Evolutionary conservation across 2,113 vertebrate species (phyloP).

Genomic region (Meriones unguiculatus): DNA sequence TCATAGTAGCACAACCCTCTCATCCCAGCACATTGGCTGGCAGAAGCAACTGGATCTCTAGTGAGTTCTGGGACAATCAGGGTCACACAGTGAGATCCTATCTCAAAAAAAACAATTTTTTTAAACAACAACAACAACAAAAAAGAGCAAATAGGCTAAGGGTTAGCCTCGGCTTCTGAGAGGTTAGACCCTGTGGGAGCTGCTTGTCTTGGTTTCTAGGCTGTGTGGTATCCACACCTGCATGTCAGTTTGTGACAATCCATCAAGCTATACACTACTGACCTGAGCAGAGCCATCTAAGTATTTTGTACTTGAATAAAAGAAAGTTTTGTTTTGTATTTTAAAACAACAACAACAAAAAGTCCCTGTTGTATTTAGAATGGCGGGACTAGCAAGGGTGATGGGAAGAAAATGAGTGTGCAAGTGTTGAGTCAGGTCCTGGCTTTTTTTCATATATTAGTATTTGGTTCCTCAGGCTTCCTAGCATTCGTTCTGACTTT

Average conservation of each 20-base stretch:
- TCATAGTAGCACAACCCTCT: neutral
- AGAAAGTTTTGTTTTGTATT: slow-evolving; percentile 8
- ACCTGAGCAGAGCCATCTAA: neutral
- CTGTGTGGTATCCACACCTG: neutral
- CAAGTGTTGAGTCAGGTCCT: neutral
- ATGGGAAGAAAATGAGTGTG: no score
- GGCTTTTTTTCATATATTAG: neutral
- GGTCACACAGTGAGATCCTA: neutral
- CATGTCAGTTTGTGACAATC: neutral
- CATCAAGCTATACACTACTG: neutral
- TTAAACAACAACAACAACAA: no score
- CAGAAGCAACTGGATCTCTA: neutral
- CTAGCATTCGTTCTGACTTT: neutral
- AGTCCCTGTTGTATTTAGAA: neutral
- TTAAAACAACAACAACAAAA: neutral
- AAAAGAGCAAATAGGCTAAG: neutral
- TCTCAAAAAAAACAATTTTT: neutral
- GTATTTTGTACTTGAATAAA: neutral
- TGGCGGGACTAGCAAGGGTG: neutral
- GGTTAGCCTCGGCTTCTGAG: neutral
- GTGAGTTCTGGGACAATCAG: neutral
- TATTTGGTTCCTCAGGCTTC: neutral
- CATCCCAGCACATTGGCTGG: neutral
- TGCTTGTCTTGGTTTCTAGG: neutral
- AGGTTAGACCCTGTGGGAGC: neutral